Percentiles rank a stretch among this genome's conserved stretches.
Evolutionary conservation across 2,113 vertebrate genomes (phyloP).

Genomic region (Petrocephalus microphthalmus): DNA sequence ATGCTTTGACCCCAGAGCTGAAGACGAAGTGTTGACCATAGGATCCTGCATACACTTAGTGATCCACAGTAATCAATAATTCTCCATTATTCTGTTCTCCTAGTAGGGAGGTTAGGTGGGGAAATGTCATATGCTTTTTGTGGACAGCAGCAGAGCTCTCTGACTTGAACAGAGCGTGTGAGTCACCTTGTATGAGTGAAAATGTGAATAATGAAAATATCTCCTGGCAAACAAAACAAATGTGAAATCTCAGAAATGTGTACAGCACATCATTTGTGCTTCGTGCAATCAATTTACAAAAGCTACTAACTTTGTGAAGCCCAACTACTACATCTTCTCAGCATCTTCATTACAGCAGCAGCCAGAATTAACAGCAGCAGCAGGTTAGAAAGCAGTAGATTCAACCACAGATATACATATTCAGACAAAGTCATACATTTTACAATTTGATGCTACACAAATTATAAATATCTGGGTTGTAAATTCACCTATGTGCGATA

Average conservation of each 20-base stretch:
- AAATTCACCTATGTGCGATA: neutral
- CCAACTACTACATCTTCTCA: neutral
- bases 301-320: neutral
- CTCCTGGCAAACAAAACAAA: neutral
- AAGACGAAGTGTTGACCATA: neutral
- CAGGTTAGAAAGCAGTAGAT: neutral
- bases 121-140: neutral
- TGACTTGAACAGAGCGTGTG: neutral
- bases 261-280: neutral
- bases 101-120: neutral
- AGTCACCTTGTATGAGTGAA: neutral
- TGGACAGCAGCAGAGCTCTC: neutral
- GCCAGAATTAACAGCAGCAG: neutral
- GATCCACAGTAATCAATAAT: neutral
- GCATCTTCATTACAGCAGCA: neutral
- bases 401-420: neutral
- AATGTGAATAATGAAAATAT: neutral
- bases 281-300: neutral
- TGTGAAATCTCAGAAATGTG: neutral
- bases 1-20: neutral
- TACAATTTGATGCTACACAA: neutral
- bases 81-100: neutral
- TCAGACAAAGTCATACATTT: neutral
- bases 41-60: neutral
- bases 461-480: neutral